These are phyloP conservation scores for Dendropsophus ebraccatus DNA, from an alignment of 2,113 vertebrate species.

Conservation along the genomic window DNA sequence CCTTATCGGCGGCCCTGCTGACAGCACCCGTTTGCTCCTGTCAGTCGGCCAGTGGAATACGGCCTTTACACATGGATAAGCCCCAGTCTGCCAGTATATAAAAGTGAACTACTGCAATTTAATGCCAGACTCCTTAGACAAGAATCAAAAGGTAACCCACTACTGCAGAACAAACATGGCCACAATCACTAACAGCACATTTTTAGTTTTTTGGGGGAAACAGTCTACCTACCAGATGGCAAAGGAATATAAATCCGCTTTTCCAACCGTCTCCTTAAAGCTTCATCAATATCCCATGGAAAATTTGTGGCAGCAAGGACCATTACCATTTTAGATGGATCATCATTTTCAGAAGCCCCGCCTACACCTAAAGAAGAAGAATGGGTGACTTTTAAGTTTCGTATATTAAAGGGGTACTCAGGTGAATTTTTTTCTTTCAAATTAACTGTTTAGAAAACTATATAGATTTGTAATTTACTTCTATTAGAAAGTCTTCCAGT, in stretches of 20 bases:
- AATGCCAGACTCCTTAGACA: too few relatives aligned
- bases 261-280: conserved; percentile 90
- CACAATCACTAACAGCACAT: not conserved
- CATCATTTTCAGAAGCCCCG: conserved; percentile 91
- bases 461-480: too few relatives aligned
- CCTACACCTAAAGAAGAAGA: conserved; percentile 83
- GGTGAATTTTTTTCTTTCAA: not conserved
- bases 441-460: too few relatives aligned
- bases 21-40: too few relatives aligned
- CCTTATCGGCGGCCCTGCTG: too few relatives aligned
- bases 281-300: conserved; percentile 99
- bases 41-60: too few relatives aligned
- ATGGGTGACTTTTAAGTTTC: not conserved
- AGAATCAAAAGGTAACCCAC: too few relatives aligned
- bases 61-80: too few relatives aligned
- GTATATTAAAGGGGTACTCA: too few relatives aligned
- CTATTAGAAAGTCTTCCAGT: too few relatives aligned
- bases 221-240: conserved; percentile 83
- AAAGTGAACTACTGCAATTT: too few relatives aligned
- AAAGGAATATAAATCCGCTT: conserved; percentile 98
- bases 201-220: not conserved
- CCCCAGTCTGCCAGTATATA: too few relatives aligned
- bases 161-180: not conserved
- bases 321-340: conserved; percentile 99
- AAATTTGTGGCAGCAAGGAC: conserved; percentile 98